These are phyloP conservation scores for Peromyscus attwateri DNA, from an alignment of 2,797 vertebrate genomes.

Conservation along the genomic window DNA sequence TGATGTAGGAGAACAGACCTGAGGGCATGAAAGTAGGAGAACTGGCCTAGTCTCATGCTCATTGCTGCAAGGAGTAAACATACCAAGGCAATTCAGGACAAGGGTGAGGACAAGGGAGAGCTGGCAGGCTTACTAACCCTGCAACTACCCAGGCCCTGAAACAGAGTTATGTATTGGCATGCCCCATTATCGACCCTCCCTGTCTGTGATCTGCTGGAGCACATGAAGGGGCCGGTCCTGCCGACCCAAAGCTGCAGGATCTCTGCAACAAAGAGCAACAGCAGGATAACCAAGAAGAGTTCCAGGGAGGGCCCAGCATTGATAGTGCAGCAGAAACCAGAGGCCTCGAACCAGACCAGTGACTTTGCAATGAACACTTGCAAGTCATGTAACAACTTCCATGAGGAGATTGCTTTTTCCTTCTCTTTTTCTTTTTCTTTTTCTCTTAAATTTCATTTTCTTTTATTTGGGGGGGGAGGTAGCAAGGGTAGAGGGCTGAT, in stretches of 20 bases:
- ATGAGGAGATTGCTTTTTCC: too few relatives aligned
- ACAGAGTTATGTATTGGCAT: neutral
- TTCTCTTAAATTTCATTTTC: too few relatives aligned
- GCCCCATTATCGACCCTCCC: neutral
- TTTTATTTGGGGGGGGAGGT: too few relatives aligned
- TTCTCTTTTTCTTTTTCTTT: too few relatives aligned
- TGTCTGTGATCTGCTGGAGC: neutral
- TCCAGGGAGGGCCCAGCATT: neutral
- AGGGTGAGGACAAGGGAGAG: neutral
- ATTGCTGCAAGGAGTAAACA: neutral
- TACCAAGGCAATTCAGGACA: neutral
- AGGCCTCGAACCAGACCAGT: too few relatives aligned
- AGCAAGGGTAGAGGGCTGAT: too few relatives aligned
- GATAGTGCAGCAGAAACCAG: neutral
- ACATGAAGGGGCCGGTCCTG: neutral
- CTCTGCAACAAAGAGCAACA: neutral
- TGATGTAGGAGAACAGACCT: neutral
- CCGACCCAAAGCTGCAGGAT: neutral
- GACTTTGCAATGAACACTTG: too few relatives aligned
- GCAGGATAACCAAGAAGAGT: neutral
- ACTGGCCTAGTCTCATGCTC: neutral
- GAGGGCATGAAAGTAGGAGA: neutral
- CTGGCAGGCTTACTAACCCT: neutral
- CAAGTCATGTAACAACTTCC: too few relatives aligned
- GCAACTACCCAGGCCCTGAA: neutral